phyloP scores from a whole-genome alignment of 37 sponge, comb jelly and placozoan genomes.

The Tethya wilhelma region DNA sequence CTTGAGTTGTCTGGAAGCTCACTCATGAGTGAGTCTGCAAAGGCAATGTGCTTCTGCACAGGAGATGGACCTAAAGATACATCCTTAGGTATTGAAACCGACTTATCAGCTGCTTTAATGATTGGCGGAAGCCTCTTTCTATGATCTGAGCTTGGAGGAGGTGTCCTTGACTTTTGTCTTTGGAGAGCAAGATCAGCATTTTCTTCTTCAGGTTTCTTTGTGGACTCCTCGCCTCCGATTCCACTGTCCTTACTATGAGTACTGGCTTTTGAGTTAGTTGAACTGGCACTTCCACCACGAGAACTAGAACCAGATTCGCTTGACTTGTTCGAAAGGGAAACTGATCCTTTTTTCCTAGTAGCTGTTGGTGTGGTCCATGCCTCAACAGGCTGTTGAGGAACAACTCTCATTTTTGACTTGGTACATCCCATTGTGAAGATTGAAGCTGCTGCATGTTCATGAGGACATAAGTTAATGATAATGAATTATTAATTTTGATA shows the following conservation, averaged over 20 bases:
- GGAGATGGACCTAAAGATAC: neutral
- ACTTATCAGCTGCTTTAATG: neutral
- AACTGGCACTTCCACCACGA: constrained; percentile 4
- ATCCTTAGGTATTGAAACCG: neutral
- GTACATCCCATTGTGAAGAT: too few relatives aligned
- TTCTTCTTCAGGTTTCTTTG: neutral
- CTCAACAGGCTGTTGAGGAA: neutral
- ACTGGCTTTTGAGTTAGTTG: neutral
- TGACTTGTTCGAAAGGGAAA: neutral
- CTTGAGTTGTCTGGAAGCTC: constrained; percentile 8
- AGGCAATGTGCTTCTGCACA: constrained; percentile 6
- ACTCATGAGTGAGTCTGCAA: constrained; percentile 7
- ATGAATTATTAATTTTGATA: too few relatives aligned
- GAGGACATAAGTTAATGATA: too few relatives aligned
- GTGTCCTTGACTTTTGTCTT: constrained; percentile 1
- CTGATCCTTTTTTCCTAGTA: neutral
- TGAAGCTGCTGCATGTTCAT: too few relatives aligned
- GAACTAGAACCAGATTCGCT: neutral
- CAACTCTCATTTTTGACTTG: neutral
- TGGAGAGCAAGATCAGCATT: neutral
- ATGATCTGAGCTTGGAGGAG: neutral
- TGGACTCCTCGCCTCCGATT: constrained; percentile 12
- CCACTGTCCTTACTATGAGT: constrained; percentile 39
- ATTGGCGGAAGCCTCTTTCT: neutral
- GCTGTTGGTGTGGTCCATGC: neutral